Evolutionary conservation across 2,888 invertebrate species (phyloP).

Genomic region (Habroteleia sp.): DNA sequence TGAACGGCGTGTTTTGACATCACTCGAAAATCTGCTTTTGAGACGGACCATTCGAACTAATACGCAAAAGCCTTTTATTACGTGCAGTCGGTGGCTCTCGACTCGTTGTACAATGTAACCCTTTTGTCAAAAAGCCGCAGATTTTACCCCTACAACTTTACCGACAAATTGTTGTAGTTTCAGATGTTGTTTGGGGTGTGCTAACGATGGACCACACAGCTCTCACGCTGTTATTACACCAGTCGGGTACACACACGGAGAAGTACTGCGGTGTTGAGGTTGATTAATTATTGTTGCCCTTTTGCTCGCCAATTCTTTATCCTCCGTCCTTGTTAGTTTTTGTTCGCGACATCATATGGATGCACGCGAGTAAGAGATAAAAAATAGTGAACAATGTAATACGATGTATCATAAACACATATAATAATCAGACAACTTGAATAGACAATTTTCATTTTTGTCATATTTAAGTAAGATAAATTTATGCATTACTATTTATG

Average conservation of each 20-base stretch:
- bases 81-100: conserved; percentile 22
- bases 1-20: conserved; percentile 28
- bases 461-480: no score
- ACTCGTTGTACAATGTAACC: conserved; percentile 27
- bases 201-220: conserved; percentile 71
- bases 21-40: conserved; percentile 24
- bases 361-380: conserved; percentile 63
- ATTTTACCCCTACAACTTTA: conserved; percentile 36
- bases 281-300: conserved; percentile 73
- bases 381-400: conserved; percentile 64
- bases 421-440: no score
- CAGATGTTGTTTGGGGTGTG: conserved; percentile 39
- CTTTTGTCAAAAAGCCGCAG: conserved; percentile 47
- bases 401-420: no score
- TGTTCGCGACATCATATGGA: conserved; percentile 65
- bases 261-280: conserved; percentile 69
- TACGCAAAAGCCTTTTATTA: conserved; percentile 26
- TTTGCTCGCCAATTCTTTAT: conserved; percentile 45
- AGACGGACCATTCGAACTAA: conserved; percentile 22
- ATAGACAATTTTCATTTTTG: no score
- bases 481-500: no score
- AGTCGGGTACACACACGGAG: conserved; percentile 65
- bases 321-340: conserved; percentile 63
- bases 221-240: conserved; percentile 70
- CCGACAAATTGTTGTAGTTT: conserved; percentile 47